phyloP scores from a whole-genome alignment of 1,140 invertebrate species.

The Zaprionus nigranus region DNA sequence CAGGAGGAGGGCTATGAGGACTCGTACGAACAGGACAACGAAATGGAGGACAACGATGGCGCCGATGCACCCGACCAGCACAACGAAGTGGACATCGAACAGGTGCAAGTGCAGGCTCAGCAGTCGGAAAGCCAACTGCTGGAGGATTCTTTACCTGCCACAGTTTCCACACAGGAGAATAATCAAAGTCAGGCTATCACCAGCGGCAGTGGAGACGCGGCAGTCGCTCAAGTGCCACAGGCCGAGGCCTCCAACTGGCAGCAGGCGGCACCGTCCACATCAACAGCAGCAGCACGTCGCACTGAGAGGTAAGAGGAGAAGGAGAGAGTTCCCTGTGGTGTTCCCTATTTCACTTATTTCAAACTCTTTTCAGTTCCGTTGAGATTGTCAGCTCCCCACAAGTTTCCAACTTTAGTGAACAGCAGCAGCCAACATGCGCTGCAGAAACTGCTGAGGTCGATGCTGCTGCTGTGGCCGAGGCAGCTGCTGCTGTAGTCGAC shows the following conservation, averaged over 20 bases:
- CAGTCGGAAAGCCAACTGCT: constrained; percentile 63
- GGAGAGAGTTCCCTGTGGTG: background rate
- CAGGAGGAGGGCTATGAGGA: constrained; percentile 86
- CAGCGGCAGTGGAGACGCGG: constrained; percentile 84
- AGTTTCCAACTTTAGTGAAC: constrained; percentile 80
- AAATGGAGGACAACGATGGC: constrained; percentile 85
- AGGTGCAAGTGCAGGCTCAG: constrained; percentile 85
- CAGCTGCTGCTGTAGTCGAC: constrained; percentile 34
- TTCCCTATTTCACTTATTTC: background rate
- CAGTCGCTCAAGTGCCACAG: constrained; percentile 37
- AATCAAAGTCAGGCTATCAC: constrained; percentile 87
- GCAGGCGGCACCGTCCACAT: constrained; percentile 67
- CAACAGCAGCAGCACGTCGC: constrained; percentile 88
- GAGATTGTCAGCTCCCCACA: constrained; percentile 96
- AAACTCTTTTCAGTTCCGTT: constrained; percentile 87
- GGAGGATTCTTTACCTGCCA: constrained; percentile 72
- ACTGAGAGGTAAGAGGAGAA: constrained; percentile 88
- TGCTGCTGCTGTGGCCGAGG: constrained; percentile 43
- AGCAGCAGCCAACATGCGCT: constrained; percentile 83
- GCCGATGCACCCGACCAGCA: constrained; percentile 61
- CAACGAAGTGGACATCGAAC: constrained; percentile 89
- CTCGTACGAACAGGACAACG: constrained; percentile 85
- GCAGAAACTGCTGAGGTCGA: constrained; percentile 87
- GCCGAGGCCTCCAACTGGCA: constrained; percentile 61
- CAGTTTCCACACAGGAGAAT: constrained; percentile 77